These are phyloP conservation scores for Phoenicopterus ruber DNA, from an alignment of 2,113 vertebrate genomes.

Conservation along the genomic window DNA sequence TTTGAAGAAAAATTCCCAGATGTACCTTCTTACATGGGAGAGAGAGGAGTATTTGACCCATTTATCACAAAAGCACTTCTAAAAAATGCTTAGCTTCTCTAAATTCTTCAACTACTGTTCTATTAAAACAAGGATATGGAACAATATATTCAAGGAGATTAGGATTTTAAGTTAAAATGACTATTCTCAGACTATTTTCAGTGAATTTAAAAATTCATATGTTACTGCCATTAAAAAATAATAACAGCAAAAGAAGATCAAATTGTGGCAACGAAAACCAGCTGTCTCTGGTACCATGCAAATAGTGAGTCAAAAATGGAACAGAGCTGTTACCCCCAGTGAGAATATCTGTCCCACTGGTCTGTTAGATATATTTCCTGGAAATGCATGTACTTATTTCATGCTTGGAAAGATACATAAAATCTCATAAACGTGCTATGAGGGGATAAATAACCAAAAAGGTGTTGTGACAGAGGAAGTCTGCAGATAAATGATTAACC, in stretches of 20 bases:
- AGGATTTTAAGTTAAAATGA: neutral
- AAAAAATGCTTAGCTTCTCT: neutral
- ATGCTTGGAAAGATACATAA: slow-evolving; percentile 57
- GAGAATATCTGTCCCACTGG: neutral
- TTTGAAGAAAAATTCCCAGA: neutral
- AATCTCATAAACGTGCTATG: slow-evolving; percentile 6
- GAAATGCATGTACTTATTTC: slow-evolving; percentile 48
- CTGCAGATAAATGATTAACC: slow-evolving; percentile 50
- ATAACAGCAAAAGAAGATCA: neutral
- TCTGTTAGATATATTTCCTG: slow-evolving; percentile 36
- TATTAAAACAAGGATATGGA: neutral
- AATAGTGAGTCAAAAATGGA: neutral
- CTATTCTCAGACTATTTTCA: neutral
- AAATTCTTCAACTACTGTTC: neutral
- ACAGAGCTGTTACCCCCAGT: neutral
- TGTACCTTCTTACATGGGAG: neutral
- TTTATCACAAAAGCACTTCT: neutral
- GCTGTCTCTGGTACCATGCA: neutral
- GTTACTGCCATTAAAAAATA: neutral
- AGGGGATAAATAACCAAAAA: slow-evolving; percentile 29
- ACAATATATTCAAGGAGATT: neutral
- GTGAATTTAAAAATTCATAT: neutral
- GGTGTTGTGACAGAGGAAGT: slow-evolving; percentile 21
- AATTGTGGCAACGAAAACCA: neutral
- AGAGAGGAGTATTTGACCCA: neutral